Base-by-base conservation (phyloP, 2,888 invertebrate species). In the Leucoma salicis region DNA sequence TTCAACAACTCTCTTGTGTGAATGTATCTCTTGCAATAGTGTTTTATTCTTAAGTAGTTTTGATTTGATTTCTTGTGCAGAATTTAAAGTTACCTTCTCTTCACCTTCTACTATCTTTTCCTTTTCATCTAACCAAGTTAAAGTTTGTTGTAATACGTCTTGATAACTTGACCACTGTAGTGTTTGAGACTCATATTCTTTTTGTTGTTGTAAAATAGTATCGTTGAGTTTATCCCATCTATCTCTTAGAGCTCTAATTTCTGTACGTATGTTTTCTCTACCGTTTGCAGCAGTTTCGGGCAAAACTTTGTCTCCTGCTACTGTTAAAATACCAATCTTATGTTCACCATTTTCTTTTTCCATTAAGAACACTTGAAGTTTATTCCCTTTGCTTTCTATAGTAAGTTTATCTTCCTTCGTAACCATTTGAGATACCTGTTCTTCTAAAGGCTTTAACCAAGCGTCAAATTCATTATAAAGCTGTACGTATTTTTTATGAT, bases 211-310 rank as follows among this genome's bases (percentile, higher is more conserved):
- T 18, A 94, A 90, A 35, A 98, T 94, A 14, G 94, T 94, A 67
- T 96, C 96, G 51, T 95, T 94, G 0, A 98, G 88, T 72, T 92
- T 93, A 65, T 98, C 98, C 96, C 97, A 98, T 68, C 95, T 91
- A 70, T 96, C 95, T 61, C 96, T 92, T 11, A 96, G 91, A 15
- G 92, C 90, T 64, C 96, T 91, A 42, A 98, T 86, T 74, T 97
- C 96, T 54, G 94, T 93, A n/a, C 98, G 92, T 41, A 98, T 94
- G 38, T 92, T 92, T 77, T 99, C 98, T 49, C 98, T 92, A 0
- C 98, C 98, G 59, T 94, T 94, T 0, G 98, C 95, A 7, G 97
- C 96, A 1, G 98, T 99, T 77, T 97, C 97, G 0, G 97, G 96
- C 48, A 97, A 91, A n/a, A 98, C 92, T 74, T 95, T 94, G 70